Percentiles rank a stretch among this genome's conserved stretches.
Conservation (phyloP, 1,140 invertebrate genomes). For the Riptortus pedestris region DNA sequence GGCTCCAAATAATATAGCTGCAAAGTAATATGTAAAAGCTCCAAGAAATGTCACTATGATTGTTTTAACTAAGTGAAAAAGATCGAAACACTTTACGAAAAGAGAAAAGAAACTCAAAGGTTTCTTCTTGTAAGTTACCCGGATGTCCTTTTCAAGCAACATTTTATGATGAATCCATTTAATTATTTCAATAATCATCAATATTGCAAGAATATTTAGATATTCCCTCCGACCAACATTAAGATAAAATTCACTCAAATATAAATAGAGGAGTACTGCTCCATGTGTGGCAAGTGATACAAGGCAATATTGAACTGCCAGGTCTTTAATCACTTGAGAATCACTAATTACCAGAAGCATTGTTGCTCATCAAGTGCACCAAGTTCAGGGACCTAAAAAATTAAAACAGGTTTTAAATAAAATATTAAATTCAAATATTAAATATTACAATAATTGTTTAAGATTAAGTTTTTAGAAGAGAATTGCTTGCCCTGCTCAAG, state of each 20-base stretch:
- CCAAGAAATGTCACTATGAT: conserved; percentile 14
- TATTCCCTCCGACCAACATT: neutral
- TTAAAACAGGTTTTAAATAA: no score
- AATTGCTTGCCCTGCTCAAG: no score
- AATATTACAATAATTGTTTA: no score
- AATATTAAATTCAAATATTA: no score
- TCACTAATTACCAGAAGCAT: neutral
- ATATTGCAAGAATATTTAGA: neutral
- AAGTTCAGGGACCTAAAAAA: no score
- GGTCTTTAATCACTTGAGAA: neutral
- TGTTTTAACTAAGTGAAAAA: conserved; percentile 9
- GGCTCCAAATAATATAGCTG: conserved; percentile 65
- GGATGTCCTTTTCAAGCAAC: neutral
- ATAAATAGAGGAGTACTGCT: neutral
- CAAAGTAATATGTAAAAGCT: conserved; percentile 43
- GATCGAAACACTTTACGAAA: neutral
- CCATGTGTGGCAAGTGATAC: neutral
- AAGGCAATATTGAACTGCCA: neutral
- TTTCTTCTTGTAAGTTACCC: neutral
- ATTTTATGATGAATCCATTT: conserved; percentile 14
- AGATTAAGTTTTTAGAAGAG: no score
- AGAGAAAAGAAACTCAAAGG: neutral
- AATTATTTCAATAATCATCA: neutral
- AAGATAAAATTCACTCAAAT: neutral
- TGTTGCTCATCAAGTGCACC: neutral